phyloP scores from a whole-genome alignment of 2,113 vertebrate genomes.

The Carassius gibelio region DNA sequence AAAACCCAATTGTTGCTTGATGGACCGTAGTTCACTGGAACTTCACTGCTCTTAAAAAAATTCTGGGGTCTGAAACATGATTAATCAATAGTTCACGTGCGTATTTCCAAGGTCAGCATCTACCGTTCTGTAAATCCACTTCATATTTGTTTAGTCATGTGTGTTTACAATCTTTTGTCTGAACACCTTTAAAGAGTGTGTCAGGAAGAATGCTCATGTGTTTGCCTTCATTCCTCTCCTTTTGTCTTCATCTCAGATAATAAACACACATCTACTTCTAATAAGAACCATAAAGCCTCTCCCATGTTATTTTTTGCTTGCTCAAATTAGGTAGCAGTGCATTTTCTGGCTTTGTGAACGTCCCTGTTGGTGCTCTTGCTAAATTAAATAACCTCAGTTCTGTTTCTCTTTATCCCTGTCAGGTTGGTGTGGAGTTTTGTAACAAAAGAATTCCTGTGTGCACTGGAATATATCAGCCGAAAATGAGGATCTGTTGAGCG shows the following conservation, averaged over 20 bases:
- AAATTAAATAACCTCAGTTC: conserved; percentile 45
- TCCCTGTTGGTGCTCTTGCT: conserved; percentile 17
- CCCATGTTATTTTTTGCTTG: background rate
- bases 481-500: conserved; percentile 44
- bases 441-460: conserved; percentile 24
- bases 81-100: background rate
- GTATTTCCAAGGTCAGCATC: background rate
- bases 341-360: conserved; percentile 13
- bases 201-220: background rate
- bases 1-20: too few species aligned
- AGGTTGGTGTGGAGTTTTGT: conserved; percentile 27
- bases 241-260: conserved; percentile 16
- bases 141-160: background rate
- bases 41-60: background rate
- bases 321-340: conserved; percentile 38
- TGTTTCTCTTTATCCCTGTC: conserved; percentile 27
- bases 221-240: background rate
- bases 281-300: conserved; percentile 38
- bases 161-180: conserved; percentile 32
- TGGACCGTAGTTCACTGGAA: too few species aligned
- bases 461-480: conserved; percentile 35
- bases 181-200: background rate
- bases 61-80: background rate
- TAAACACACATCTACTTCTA: conserved; percentile 29
- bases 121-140: background rate